Evolutionary conservation across 1,140 invertebrate species (phyloP), one percentile per base, ranked within the genome.

Genomic region (Formica exsecta): DNA sequence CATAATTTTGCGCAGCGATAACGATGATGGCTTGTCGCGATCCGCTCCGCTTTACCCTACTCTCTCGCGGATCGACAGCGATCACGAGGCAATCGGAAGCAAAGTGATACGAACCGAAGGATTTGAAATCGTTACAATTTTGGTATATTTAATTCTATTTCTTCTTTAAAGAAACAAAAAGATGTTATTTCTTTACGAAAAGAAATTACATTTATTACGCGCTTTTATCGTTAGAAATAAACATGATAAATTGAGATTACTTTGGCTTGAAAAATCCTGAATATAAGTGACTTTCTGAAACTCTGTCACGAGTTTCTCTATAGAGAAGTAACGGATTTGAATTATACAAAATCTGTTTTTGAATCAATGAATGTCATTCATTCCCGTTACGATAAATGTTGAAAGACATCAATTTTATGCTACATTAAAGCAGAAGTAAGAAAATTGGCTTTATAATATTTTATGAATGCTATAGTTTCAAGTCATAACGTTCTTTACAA

Each of bases 1-100:
- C 13, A 59, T 68, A 44, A 81, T 81, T 81, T 61, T 66, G 75
- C 75, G 19, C 2, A 36, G 1, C 32, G 75, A 66, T 65, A n/a
- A 68, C 22, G 11, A 61, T 16, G 41, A 11, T 6, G 9, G 5
- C 19, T 7, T 13, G 57, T 61, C 22, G 66, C 48, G 51, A 64
- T 77, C 16, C 4, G 41, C 3, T 64, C 6, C 25, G 25, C 11
- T 38, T 61, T 38, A 75, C 38, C 13, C 16, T 16, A 6, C 11
- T 32, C 54, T 7, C 32, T 13, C 32, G n/a, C 5, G 22, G 4
- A 54, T 71, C 36, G 41, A 29, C 25, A 22, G 1, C 19, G 3
- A 74, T 51, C 48, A 48, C 44, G 44, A 51, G 25, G 25, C 16
- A 25, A 9, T 19, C 8, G 44, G 48, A 73, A 73, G 29, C 70